A percentile compares a stretch with the other conserved stretches of the same genome.
Conservation (phyloP, 2,113 vertebrate genomes). For the Trogon melanurus region DNA sequence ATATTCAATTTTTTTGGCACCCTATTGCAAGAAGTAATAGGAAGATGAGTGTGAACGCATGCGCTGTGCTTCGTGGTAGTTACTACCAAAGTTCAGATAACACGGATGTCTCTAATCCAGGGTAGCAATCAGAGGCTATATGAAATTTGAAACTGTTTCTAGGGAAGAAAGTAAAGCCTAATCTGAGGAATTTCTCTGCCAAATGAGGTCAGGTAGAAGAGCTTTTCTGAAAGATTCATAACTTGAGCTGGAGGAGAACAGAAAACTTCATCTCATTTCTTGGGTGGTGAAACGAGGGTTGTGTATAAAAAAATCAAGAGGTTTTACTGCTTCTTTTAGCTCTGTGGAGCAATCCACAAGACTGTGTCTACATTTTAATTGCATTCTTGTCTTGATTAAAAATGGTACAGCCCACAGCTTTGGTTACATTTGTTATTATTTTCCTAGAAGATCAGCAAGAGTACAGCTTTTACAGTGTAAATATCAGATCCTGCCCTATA, state of each 20-base stretch:
- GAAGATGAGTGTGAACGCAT: background rate
- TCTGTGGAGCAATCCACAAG: background rate
- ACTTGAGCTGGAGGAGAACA: background rate
- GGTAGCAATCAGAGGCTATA: accelerated
- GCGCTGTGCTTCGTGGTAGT: background rate
- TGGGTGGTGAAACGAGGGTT: background rate
- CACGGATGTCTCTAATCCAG: background rate
- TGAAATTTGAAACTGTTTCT: background rate
- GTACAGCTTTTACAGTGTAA: background rate
- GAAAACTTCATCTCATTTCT: background rate
- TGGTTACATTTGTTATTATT: background rate
- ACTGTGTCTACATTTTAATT: background rate
- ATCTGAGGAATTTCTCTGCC: background rate
- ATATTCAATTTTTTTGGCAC: background rate
- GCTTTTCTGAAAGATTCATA: background rate
- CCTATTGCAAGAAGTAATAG: background rate
- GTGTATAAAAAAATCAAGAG: background rate
- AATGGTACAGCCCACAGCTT: background rate
- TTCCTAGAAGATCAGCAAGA: background rate
- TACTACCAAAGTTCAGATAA: background rate
- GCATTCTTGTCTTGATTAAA: background rate
- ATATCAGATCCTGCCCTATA: background rate
- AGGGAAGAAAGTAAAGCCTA: background rate
- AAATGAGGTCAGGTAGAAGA: background rate
- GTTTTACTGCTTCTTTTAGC: background rate